Evolutionary conservation across 1,140 invertebrate genomes (phyloP), one percentile per base, ranked within the genome.

Genomic region (Aphaenogaster rudis): DNA sequence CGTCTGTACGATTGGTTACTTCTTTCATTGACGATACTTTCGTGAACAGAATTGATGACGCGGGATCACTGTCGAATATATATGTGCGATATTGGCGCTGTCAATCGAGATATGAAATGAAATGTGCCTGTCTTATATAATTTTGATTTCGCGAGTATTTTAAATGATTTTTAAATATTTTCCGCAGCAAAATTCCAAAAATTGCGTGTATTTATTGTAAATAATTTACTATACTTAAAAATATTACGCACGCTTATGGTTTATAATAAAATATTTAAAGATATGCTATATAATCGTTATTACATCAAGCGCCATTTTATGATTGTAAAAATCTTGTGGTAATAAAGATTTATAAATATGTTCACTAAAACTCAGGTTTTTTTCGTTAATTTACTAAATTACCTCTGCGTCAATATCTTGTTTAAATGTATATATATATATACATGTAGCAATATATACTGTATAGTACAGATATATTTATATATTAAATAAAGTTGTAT

Each of bases 281-380:
- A 42, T 21, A 6, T 21, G n/a, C 39, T 21, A 28, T 33, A 66
- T n/a, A 71, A 36, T 64, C 33, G 59, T 48, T 63, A 59, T 48
- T 39, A 21, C 5, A 52, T 36, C 54, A 21, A 17, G n/a, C 11
- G 36, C 54, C 61, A 72, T 77, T 77, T 50, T 42, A 69, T 8
- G 21, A 54, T 39, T 81, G 64, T 81, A 81, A 81, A 71, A 36
- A 13, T 69, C 11, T 48, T 78, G 3, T 78, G n/a, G 2, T 59
- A 86, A 63, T 72, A 61, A 52, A 80, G 6, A 52, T 86, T 42
- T 76, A 76, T 57, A 39, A n/a, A 76, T 74, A 54, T 42, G 9
- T 57, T 36, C 6, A 76, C 8, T 76, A 11, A 13, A 57, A 64
- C 63, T 28, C 8, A 86, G n/a, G 33, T 72, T 61, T 67, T 64